Conservation (phyloP, 2,888 invertebrate species). For the Gastrophysa polygoni region DNA sequence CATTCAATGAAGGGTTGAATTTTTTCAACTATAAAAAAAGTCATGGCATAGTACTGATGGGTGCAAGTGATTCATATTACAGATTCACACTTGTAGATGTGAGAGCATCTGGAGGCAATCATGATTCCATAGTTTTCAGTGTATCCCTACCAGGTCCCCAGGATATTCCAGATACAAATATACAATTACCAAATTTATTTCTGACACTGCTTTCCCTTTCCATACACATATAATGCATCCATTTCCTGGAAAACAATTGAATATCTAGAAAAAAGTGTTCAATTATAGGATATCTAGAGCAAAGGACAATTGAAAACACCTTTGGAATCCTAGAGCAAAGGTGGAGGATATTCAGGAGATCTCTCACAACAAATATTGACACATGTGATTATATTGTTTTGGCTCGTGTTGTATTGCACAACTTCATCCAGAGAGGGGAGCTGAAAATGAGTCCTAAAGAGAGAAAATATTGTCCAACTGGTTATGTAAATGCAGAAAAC, state of each 20-base stretch:
- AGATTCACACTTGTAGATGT: constrained; percentile 44
- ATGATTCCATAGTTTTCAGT: constrained; percentile 41
- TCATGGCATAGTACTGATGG: constrained; percentile 39
- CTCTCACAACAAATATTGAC: too few species aligned
- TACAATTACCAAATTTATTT: constrained; percentile 15
- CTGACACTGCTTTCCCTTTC: constrained; percentile 27
- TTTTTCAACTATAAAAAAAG: constrained; percentile 47
- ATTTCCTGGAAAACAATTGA: constrained; percentile 14
- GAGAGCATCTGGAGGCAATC: constrained; percentile 43
- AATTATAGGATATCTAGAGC: constrained; percentile 12
- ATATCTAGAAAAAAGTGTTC: constrained; percentile 9
- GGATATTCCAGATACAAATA: constrained; percentile 11
- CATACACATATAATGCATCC: constrained; percentile 20
- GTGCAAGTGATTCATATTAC: constrained; percentile 43
- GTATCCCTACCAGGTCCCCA: constrained; percentile 1
- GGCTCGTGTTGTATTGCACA: too few species aligned
- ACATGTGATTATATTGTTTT: too few species aligned
- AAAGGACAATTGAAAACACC: constrained; percentile 8
- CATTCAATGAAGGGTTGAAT: constrained; percentile 41
- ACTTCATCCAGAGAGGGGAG: too few species aligned
- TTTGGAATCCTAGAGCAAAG: constrained; percentile 14
- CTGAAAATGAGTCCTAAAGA: too few species aligned
- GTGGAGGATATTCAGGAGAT: background rate
- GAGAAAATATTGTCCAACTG: background rate
- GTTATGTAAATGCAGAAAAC: background rate